Evolutionary conservation across 2,888 invertebrate genomes (phyloP), one percentile per base, ranked within the genome.

Genomic region (Chymomyza amoena): DNA sequence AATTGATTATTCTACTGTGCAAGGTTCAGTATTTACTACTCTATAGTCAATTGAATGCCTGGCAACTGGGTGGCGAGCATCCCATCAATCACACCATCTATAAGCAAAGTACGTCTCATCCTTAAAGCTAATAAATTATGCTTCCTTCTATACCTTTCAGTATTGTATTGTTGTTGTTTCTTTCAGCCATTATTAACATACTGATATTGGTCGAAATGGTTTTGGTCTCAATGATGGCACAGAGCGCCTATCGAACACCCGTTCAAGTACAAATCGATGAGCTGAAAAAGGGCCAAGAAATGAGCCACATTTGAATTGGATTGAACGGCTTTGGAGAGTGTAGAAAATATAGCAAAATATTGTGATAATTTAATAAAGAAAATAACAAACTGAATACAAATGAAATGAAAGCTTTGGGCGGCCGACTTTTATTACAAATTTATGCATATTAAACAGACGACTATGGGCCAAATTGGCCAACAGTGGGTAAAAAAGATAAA

Each of bases 41-140:
- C 45, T 88, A 91, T 62, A 85, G 77, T 6, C 84, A 88, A 69
- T 78, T 91, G n/a, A 74, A 88, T 52, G 69, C 68, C 2, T 20
- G 91, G 3, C 70, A 80, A 39, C 75, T 92, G 73, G 88, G 89
- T 18, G 90, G 89, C 1, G 74, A 76, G 50, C 91, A 89, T 78
- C 91, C 92, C 64, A 89, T 91, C 50, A 91, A 89, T 69, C 90
- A 91, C 63, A 87, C 84, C 1, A 81, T 91, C 6, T 89, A 91
- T 71, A 91, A 90, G 66, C 91, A 91, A 76, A 89, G 91, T 91
- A 74, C 72, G 89, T 78, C 1, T 1, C 18, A 39, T 7, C 56
- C 2, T 59, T 3, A 3, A 6, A 13, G 3, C 4, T 13, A 45
- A 15, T 10, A 56, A 32, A 32, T 32, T 32, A 32, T 32, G 32